These are phyloP conservation scores for Clinocottus analis DNA, from an alignment of 2,113 vertebrate genomes.

Conservation along the genomic window DNA sequence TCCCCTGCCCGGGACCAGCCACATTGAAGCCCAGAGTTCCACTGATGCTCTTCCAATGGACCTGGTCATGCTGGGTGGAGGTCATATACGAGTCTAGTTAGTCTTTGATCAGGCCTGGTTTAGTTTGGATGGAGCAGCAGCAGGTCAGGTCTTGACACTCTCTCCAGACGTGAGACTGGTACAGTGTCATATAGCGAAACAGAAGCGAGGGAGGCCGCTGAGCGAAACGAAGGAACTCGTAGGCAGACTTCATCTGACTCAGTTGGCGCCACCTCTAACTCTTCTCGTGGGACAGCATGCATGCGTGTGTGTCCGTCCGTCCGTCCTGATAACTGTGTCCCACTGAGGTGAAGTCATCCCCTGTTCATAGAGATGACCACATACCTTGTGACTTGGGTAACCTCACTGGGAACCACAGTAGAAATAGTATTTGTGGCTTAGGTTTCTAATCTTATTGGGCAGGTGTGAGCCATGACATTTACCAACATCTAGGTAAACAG, in stretches of 20 bases:
- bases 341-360: conserved; percentile 23
- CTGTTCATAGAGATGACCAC: background rate
- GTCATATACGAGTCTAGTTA: background rate
- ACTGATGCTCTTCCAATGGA: background rate
- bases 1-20: conserved; percentile 26
- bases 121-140: background rate
- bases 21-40: background rate
- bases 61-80: background rate
- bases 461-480: background rate
- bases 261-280: background rate
- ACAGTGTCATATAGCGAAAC: background rate
- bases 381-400: background rate
- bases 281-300: no score
- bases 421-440: background rate
- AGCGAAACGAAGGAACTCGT: background rate
- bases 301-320: no score
- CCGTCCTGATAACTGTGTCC: background rate
- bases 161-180: background rate
- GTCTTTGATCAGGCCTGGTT: background rate
- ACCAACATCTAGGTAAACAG: background rate
- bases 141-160: background rate
- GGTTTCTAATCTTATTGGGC: background rate
- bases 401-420: background rate
- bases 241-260: conserved; percentile 8
- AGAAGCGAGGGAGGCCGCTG: background rate